phyloP scores from a whole-genome alignment of 2,797 vertebrate genomes.

The Neosilurus hyrtlii region DNA sequence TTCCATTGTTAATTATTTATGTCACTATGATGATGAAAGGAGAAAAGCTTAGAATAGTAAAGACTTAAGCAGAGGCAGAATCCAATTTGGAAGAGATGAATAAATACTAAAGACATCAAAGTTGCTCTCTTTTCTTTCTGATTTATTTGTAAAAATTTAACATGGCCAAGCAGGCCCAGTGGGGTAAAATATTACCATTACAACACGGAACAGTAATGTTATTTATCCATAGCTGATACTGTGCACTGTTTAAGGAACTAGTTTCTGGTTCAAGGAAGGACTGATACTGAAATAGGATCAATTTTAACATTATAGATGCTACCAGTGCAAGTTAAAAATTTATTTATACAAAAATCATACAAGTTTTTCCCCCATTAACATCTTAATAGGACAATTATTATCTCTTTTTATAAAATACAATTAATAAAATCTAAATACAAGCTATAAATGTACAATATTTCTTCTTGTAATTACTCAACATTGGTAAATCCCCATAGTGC shows the following conservation, averaged over 20 bases:
- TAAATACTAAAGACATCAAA: constrained; percentile 69
- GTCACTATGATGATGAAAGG: constrained; percentile 32
- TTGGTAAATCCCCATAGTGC: background rate
- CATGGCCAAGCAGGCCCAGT: constrained; percentile 31
- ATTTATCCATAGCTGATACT: constrained; percentile 34
- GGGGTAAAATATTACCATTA: constrained; percentile 26
- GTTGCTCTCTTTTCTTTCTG: constrained; percentile 66
- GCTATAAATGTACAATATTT: background rate
- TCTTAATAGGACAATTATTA: constrained; percentile 15
- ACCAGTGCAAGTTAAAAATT: constrained; percentile 19
- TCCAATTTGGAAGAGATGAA: constrained; percentile 52
- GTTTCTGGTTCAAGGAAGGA: background rate
- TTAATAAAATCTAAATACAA: constrained; percentile 17
- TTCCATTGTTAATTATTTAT: background rate
- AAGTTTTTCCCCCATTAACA: background rate
- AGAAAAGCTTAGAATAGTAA: constrained; percentile 37
- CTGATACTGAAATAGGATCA: background rate
- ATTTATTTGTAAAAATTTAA: constrained; percentile 69
- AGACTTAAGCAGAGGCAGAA: constrained; percentile 40
- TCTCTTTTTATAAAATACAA: constrained; percentile 2
- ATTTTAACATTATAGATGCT: constrained; percentile 1
- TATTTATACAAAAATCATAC: constrained; percentile 6
- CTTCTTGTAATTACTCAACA: background rate
- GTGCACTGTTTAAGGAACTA: background rate
- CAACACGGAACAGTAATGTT: constrained; percentile 36